Conservation (phyloP, 2,113 vertebrate species). For the Paralichthys olivaceus region DNA sequence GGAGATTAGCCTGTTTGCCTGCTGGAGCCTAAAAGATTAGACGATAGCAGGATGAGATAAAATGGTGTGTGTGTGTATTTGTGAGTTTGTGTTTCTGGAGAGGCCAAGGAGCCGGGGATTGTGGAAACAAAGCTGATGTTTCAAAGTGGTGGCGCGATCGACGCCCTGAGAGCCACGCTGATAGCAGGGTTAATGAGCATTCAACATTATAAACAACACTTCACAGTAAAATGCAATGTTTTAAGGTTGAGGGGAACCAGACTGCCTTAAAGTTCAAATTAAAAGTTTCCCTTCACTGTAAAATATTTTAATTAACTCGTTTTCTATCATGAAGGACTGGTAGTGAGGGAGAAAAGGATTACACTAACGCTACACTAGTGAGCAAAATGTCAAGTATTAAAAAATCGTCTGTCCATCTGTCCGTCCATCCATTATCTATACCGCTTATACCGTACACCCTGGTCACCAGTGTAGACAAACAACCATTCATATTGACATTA, state of each 20-base stretch:
- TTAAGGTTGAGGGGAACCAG: background rate
- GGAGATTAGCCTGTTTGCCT: slow-evolving; percentile 69
- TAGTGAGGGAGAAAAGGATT: background rate
- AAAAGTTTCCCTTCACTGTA: background rate
- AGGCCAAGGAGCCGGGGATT: slow-evolving; percentile 15
- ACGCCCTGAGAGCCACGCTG: background rate
- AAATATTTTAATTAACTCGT: background rate
- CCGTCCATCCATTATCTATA: no score
- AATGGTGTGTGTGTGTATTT: slow-evolving; percentile 43
- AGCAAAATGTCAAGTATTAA: background rate
- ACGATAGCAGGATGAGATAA: slow-evolving; percentile 63
- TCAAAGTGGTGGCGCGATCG: background rate
- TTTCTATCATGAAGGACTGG: slow-evolving; percentile 17
- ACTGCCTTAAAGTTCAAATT: background rate
- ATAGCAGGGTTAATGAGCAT: background rate
- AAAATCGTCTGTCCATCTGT: background rate
- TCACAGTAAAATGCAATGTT: background rate
- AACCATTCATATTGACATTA: background rate
- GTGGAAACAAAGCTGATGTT: slow-evolving; percentile 27
- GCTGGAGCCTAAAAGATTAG: slow-evolving; percentile 64
- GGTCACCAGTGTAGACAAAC: background rate
- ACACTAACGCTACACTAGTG: slow-evolving; percentile 1
- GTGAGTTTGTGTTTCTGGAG: slow-evolving; percentile 41
- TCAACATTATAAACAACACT: background rate
- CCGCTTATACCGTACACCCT: no score